phyloP scores from a whole-genome alignment of 2,888 invertebrate species.

The Griposia aprilina region DNA sequence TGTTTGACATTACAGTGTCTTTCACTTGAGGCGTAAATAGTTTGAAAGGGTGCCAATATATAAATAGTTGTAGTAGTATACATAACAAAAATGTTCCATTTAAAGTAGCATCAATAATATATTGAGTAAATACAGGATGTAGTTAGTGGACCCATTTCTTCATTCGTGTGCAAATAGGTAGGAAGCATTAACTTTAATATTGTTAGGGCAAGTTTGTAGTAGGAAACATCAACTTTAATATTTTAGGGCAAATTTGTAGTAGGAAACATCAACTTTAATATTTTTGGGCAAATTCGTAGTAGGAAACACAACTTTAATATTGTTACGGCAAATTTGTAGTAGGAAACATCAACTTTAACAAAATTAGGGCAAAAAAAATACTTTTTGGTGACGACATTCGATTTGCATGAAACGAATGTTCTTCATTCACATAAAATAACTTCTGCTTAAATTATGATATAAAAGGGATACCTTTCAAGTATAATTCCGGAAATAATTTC shows the following conservation, averaged over 20 bases:
- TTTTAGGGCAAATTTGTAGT: too few relatives aligned
- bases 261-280: too few relatives aligned
- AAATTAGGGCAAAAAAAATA: neutral
- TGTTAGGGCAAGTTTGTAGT: neutral
- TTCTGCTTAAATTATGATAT: neutral
- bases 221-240: neutral
- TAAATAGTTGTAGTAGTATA: conserved; percentile 44
- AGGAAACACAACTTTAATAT: conserved; percentile 1
- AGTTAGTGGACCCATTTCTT: conserved; percentile 4
- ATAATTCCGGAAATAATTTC: too few relatives aligned
- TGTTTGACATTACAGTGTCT: conserved; percentile 21
- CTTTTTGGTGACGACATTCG: too few relatives aligned
- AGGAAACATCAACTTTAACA: neutral
- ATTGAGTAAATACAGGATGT: conserved; percentile 2
- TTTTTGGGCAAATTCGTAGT: neutral
- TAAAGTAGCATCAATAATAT: conserved; percentile 16
- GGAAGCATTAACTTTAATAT: conserved; percentile 2
- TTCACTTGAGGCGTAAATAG: conserved; percentile 32
- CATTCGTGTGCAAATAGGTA: conserved; percentile 4
- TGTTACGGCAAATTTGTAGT: neutral
- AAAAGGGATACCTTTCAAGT: neutral
- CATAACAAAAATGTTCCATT: conserved; percentile 37
- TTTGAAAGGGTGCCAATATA: conserved; percentile 56
- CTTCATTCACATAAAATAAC: neutral
- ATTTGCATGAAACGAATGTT: neutral